Evolutionary conservation across 2,797 vertebrate species (phyloP).

Genomic region (Centroberyx gerrardi): DNA sequence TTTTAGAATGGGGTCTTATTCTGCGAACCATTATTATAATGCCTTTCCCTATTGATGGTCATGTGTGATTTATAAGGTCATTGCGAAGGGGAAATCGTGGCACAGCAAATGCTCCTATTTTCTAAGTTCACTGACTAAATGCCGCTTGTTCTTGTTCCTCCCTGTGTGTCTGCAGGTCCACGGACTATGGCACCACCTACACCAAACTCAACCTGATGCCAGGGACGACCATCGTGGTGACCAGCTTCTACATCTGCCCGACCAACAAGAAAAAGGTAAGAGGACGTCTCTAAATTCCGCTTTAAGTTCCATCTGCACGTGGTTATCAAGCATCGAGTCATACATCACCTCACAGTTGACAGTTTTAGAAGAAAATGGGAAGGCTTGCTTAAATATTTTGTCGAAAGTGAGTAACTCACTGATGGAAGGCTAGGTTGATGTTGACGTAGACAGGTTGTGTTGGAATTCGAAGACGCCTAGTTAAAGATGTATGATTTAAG

Average conservation of each 20-base stretch:
- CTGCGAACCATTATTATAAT: background rate
- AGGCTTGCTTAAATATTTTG: conserved; percentile 17
- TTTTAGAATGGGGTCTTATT: conserved; percentile 6
- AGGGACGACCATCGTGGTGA: conserved; percentile 92
- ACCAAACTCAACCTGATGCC: conserved; percentile 95
- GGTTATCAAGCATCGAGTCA: background rate
- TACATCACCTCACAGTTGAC: too few species aligned
- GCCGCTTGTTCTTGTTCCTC: conserved; percentile 2
- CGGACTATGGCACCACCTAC: conserved; percentile 96
- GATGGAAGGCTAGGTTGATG: conserved; percentile 35
- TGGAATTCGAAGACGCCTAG: conserved; percentile 4
- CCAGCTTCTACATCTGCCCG: conserved; percentile 98
- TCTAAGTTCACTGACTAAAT: conserved; percentile 25
- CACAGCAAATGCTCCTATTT: background rate
- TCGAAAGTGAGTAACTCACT: background rate
- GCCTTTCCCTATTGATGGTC: background rate
- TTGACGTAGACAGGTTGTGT: conserved; percentile 12
- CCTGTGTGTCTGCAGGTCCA: conserved; percentile 87
- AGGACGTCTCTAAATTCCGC: background rate
- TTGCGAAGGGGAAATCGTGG: background rate
- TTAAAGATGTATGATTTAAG: conserved; percentile 32
- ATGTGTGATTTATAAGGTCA: background rate
- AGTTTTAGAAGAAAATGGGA: background rate
- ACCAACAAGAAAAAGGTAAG: conserved; percentile 98
- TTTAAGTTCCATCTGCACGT: background rate